phyloP scores from a whole-genome alignment of 2,113 vertebrate genomes.

The Gnathonemus longibarbis region DNA sequence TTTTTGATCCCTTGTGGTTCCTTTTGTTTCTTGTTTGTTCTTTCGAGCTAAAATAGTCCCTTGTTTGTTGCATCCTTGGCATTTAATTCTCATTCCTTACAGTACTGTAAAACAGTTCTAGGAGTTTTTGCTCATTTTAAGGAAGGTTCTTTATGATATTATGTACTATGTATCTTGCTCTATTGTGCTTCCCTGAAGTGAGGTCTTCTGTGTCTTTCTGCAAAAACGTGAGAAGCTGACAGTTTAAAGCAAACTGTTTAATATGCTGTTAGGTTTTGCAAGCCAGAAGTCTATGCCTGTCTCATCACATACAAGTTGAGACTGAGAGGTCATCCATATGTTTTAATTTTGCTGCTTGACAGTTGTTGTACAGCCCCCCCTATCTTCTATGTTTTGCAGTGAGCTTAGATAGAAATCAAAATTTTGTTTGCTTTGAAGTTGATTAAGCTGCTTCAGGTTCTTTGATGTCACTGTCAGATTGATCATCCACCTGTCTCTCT shows the following conservation, averaged over 20 bases:
- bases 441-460: neutral
- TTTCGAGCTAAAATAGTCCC: neutral
- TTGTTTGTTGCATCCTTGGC: neutral
- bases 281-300: neutral
- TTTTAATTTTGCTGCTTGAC: neutral
- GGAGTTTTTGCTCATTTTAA: neutral
- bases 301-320: neutral
- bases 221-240: neutral
- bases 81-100: neutral
- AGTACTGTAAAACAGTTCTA: neutral
- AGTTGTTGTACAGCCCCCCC: neutral
- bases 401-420: neutral
- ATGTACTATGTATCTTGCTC: neutral
- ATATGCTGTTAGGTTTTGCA: neutral
- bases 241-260: neutral
- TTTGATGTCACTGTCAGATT: neutral
- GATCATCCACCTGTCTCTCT: neutral
- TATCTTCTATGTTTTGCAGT: neutral
- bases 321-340: neutral
- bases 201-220: neutral
- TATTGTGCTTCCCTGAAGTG: neutral
- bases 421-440: neutral
- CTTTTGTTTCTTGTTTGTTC: neutral
- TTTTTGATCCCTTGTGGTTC: neutral
- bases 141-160: neutral